These are phyloP conservation scores for Carettochelys insculpta DNA, from an alignment of 2,113 vertebrate species.

Conservation along the genomic window DNA sequence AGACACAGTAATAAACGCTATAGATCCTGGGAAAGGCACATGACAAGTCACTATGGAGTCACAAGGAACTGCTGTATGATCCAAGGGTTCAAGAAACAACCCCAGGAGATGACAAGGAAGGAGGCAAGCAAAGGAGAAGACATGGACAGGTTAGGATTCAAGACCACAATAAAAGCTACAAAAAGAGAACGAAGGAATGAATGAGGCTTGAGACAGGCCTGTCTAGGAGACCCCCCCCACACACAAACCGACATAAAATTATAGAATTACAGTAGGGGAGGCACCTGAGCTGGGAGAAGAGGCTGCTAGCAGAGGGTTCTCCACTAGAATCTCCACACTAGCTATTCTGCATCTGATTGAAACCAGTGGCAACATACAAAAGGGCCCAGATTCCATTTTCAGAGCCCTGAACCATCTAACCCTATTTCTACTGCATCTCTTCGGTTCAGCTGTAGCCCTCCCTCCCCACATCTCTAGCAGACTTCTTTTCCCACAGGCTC, in stretches of 20 bases:
- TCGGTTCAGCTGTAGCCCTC: background rate
- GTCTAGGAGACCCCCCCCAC: background rate
- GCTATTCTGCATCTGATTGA: background rate
- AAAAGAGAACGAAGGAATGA: background rate
- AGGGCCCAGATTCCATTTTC: background rate
- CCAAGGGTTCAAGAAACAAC: background rate
- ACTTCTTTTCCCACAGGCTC: rapidly evolving
- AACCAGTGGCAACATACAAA: background rate
- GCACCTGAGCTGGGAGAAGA: background rate
- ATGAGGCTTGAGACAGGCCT: background rate
- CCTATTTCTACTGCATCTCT: background rate
- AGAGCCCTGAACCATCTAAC: rapidly evolving
- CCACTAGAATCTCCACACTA: background rate
- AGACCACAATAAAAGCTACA: background rate
- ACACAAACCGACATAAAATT: background rate
- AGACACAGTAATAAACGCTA: background rate
- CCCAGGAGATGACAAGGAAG: background rate
- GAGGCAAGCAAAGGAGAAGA: background rate
- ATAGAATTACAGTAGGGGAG: rapidly evolving
- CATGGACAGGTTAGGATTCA: background rate
- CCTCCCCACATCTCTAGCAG: rapidly evolving
- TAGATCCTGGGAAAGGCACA: background rate
- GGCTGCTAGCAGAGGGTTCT: background rate
- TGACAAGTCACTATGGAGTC: background rate
- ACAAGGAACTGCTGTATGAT: background rate